Evolutionary conservation across 2,888 invertebrate genomes (phyloP).

Genomic region (Helobdella robusta): DNA sequence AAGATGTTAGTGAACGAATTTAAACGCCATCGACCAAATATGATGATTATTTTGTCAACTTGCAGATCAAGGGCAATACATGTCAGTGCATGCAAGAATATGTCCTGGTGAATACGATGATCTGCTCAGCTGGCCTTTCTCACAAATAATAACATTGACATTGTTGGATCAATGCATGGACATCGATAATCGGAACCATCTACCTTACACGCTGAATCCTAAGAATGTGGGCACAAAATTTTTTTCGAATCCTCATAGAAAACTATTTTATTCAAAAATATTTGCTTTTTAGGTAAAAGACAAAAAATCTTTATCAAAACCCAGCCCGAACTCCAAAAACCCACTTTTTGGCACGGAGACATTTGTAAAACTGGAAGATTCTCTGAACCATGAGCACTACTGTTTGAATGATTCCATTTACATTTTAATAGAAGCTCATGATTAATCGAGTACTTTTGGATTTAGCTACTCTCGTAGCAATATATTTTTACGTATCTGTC

Average conservation of each 20-base stretch:
- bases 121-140: constrained; percentile 43
- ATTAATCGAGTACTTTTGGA: too few relatives aligned
- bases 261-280: too few relatives aligned
- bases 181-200: constrained; percentile 10
- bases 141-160: constrained; percentile 40
- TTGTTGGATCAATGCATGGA: constrained; percentile 43
- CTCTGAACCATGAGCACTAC: constrained; percentile 10
- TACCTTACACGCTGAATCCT: too few relatives aligned
- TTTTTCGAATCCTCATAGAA: too few relatives aligned
- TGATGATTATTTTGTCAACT: neutral
- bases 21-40: constrained; percentile 1
- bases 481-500: too few relatives aligned
- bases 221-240: too few relatives aligned
- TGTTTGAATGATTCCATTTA: constrained; percentile 10
- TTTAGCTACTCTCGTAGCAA: too few relatives aligned
- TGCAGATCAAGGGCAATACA: constrained; percentile 40
- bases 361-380: constrained; percentile 10
- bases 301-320: neutral
- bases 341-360: constrained; percentile 13
- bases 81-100: constrained; percentile 41
- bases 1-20: neutral
- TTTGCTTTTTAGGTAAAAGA: neutral
- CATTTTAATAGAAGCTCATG: constrained; percentile 9
- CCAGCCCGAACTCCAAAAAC: neutral
- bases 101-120: constrained; percentile 42